These are phyloP conservation scores for Sebastes schlegelii DNA, from an alignment of 2,113 vertebrate genomes.

Conservation along the genomic window DNA sequence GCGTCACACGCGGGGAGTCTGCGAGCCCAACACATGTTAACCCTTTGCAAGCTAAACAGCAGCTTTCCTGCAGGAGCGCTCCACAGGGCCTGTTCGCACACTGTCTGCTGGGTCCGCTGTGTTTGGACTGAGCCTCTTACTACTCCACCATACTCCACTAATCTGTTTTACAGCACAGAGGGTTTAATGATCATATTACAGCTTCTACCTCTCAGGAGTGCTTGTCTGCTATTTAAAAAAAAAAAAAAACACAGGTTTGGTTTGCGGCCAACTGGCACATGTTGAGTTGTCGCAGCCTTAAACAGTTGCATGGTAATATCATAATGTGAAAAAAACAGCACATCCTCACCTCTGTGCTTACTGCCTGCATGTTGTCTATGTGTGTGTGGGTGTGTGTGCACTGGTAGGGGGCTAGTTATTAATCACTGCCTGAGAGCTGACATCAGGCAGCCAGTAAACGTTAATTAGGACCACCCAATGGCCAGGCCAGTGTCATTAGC, in stretches of 20 bases:
- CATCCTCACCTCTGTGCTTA: constrained; percentile 35
- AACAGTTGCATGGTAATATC: constrained; percentile 63
- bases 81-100: constrained; percentile 61
- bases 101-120: constrained; percentile 53
- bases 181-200: constrained; percentile 77
- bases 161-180: constrained; percentile 78
- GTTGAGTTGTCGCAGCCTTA: constrained; percentile 42
- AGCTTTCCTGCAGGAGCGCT: constrained; percentile 49
- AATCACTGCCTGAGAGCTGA: constrained; percentile 82
- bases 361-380: constrained; percentile 18
- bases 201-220: constrained; percentile 55
- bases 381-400: constrained; percentile 44
- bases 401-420: constrained; percentile 72
- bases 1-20: constrained; percentile 82
- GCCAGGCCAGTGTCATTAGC: constrained; percentile 82
- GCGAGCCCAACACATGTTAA: constrained; percentile 75
- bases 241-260: constrained; percentile 42
- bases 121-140: constrained; percentile 71
- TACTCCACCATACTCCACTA: constrained; percentile 63
- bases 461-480: constrained; percentile 85
- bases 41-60: constrained; percentile 70
- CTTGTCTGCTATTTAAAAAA: constrained; percentile 46
- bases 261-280: constrained; percentile 54
- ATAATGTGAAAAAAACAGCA: constrained; percentile 55
- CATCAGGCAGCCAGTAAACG: constrained; percentile 82